Conservation (phyloP, 2,113 vertebrate species). For the Mesitornis unicolor region DNA sequence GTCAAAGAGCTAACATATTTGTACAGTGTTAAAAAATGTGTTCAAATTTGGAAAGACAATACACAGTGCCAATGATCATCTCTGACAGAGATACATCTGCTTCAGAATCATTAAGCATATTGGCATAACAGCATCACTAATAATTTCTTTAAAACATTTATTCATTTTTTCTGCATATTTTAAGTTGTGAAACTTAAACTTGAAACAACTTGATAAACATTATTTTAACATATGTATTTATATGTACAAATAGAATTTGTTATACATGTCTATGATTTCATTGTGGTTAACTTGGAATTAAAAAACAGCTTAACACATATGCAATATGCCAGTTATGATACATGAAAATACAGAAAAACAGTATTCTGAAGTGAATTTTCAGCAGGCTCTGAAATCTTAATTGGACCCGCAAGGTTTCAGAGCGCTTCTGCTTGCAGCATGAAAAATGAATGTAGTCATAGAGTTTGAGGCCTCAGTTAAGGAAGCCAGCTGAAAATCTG, state of each 20-base stretch:
- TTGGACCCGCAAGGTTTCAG: conserved; percentile 19
- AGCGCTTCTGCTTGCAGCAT: neutral
- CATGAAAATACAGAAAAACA: neutral
- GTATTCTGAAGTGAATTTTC: conserved; percentile 8
- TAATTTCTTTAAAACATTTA: neutral
- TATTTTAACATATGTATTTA: neutral
- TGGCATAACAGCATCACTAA: neutral
- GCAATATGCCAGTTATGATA: neutral
- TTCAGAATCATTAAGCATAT: neutral
- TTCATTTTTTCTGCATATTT: neutral
- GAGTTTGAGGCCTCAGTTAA: neutral
- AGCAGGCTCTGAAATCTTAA: conserved; percentile 31
- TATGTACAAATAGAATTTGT: neutral
- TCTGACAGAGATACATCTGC: neutral
- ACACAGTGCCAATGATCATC: neutral
- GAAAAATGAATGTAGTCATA: conserved; percentile 29
- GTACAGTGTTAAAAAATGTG: neutral
- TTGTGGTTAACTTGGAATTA: neutral
- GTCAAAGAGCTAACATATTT: neutral
- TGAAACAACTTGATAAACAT: neutral
- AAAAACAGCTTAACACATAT: neutral
- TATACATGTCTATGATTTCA: neutral
- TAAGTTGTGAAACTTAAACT: neutral
- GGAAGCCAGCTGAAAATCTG: neutral
- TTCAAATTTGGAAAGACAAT: neutral